Conservation (phyloP, 2,797 vertebrate species). For the Propithecus perrieri region DNA sequence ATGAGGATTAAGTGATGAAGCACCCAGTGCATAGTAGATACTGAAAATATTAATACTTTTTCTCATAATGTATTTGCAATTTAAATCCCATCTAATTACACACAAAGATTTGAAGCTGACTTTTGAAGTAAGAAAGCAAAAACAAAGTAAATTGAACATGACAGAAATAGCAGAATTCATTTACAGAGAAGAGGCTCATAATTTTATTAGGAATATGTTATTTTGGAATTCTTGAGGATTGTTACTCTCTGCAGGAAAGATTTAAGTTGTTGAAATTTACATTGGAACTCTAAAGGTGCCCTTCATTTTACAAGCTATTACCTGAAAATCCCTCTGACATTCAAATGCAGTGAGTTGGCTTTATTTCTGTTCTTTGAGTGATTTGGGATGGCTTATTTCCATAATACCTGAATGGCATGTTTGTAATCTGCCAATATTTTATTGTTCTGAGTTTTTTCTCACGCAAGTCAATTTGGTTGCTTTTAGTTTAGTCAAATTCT, state of each 20-base stretch:
- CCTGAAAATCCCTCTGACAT: conserved; percentile 55
- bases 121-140: conserved; percentile 56
- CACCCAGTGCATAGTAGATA: neutral
- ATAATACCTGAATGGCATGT: conserved; percentile 35
- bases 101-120: conserved; percentile 21
- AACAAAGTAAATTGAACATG: conserved; percentile 61
- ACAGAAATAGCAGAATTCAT: conserved; percentile 50
- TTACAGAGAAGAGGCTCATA: conserved; percentile 40
- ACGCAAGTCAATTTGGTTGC: neutral
- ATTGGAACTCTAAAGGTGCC: conserved; percentile 1
- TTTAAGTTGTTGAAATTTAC: conserved; percentile 45
- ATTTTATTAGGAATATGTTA: conserved; percentile 48
- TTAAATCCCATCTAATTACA: conserved; percentile 42
- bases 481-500: conserved; percentile 21
- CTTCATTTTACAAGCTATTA: conserved; percentile 60
- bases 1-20: neutral
- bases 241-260: conserved; percentile 29
- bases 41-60: conserved; percentile 22
- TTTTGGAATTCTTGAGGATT: conserved; percentile 39
- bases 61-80: conserved; percentile 6
- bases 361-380: conserved; percentile 48
- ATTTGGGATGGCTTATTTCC: conserved; percentile 58
- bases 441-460: conserved; percentile 33
- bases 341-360: conserved; percentile 32
- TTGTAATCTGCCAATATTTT: conserved; percentile 54